These are phyloP conservation scores for Origma solitaria DNA, from an alignment of 2,113 vertebrate genomes.

Conservation along the genomic window DNA sequence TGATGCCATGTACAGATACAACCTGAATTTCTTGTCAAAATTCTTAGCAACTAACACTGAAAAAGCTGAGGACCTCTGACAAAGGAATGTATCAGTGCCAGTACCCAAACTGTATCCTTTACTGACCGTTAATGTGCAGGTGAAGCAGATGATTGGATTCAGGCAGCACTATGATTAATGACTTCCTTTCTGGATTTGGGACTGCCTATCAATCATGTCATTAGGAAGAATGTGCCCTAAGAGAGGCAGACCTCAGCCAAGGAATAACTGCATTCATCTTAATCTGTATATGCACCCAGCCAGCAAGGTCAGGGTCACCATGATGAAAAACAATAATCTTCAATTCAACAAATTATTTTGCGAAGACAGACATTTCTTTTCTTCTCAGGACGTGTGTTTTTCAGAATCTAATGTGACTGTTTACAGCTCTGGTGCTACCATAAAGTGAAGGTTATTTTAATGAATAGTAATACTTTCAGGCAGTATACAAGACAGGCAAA, in stretches of 20 bases:
- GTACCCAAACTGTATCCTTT: slow-evolving; percentile 90
- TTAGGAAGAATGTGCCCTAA: slow-evolving; percentile 99
- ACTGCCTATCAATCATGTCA: slow-evolving; percentile 99
- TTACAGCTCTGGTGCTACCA: slow-evolving; percentile 86
- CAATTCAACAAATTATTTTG: slow-evolving; percentile 99
- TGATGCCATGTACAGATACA: slow-evolving; percentile 70
- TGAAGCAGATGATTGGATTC: slow-evolving; percentile 99
- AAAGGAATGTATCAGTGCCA: slow-evolving; percentile 86
- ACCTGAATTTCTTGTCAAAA: slow-evolving; percentile 76
- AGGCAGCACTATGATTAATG: slow-evolving; percentile 99
- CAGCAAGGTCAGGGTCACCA: slow-evolving; percentile 98
- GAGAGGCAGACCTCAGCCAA: slow-evolving; percentile 98
- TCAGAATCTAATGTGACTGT: slow-evolving; percentile 85
- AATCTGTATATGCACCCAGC: slow-evolving; percentile 98
- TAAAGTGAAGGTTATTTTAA: slow-evolving; percentile 96
- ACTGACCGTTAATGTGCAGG: slow-evolving; percentile 96
- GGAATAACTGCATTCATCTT: slow-evolving; percentile 99
- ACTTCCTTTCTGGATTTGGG: slow-evolving; percentile 96
- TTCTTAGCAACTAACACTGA: slow-evolving; percentile 83
- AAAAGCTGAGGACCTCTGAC: slow-evolving; percentile 78
- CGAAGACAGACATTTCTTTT: slow-evolving; percentile 87
- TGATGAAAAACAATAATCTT: slow-evolving; percentile 99
- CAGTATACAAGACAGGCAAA: slow-evolving; percentile 75
- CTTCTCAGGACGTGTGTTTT: slow-evolving; percentile 74
- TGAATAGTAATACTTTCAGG: slow-evolving; percentile 86